Percentiles rank a stretch among this genome's conserved stretches.
Evolutionary conservation across 2,888 invertebrate genomes (phyloP).

Genomic region (Macrophya alboannulata): DNA sequence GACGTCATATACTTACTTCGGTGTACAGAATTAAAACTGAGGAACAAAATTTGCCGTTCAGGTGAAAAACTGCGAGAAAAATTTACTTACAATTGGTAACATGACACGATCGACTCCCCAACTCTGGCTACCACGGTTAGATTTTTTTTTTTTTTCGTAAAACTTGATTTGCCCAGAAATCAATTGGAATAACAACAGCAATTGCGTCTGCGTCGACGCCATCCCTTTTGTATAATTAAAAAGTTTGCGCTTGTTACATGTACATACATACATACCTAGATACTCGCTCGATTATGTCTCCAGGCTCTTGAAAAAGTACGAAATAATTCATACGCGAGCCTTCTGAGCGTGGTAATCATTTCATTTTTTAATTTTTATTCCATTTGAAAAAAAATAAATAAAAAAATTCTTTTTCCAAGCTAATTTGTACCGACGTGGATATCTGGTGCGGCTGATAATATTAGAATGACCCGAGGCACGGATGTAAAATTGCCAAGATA

Average conservation of each 20-base stretch:
- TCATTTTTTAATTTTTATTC: not conserved
- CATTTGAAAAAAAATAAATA: not conserved
- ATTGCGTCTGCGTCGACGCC: not conserved
- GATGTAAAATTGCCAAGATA: conserved; percentile 61
- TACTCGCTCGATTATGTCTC: not conserved
- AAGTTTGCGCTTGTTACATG: not conserved
- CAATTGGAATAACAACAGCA: conserved; percentile 18
- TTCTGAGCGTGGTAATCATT: not conserved
- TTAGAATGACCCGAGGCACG: conserved; percentile 25
- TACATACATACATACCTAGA: not conserved
- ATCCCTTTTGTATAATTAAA: not conserved
- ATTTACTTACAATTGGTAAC: not conserved
- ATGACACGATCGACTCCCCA: not conserved
- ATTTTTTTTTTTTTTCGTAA: not conserved
- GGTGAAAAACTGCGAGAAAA: not conserved
- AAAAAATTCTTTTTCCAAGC: not conserved
- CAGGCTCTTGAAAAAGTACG: not conserved
- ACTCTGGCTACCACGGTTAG: not conserved
- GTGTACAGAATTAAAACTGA: not conserved
- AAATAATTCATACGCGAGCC: conserved; percentile 8
- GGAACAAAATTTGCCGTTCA: not conserved
- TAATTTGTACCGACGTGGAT: not conserved
- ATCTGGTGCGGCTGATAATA: conserved; percentile 59
- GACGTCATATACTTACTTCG: not conserved
- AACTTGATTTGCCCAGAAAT: not conserved